A percentile compares a stretch with the other conserved stretches of the same genome.
phyloP scores from a whole-genome alignment of 2,888 invertebrate species.

The Choristoneura rosaceana region DNA sequence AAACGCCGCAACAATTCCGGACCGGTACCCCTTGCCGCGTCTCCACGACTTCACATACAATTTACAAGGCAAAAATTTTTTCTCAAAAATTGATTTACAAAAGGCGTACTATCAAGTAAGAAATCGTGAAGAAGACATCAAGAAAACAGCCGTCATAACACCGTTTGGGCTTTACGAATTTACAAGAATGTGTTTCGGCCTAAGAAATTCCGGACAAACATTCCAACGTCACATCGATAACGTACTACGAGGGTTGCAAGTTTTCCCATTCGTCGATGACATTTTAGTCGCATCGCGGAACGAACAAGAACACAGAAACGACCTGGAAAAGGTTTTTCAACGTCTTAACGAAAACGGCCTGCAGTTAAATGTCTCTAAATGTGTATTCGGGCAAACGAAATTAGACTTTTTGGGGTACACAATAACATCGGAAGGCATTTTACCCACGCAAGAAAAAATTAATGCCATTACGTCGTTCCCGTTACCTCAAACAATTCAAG shows the following conservation, averaged over 20 bases:
- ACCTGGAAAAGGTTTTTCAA: background rate
- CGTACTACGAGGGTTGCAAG: background rate
- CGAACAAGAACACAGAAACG: background rate
- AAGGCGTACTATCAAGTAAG: background rate
- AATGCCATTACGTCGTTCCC: slow-evolving; percentile 1
- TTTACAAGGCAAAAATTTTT: background rate
- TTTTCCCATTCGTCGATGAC: background rate
- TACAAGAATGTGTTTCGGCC: background rate
- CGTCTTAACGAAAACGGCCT: background rate
- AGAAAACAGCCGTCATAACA: slow-evolving; percentile 23
- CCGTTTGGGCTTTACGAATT: slow-evolving; percentile 13
- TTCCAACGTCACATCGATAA: slow-evolving; percentile 41
- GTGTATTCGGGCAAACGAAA: slow-evolving; percentile 40
- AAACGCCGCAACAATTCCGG: slow-evolving; percentile 6
- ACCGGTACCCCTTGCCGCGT: slow-evolving; percentile 16
- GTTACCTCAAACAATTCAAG: background rate
- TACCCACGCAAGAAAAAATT: slow-evolving; percentile 42
- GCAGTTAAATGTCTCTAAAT: slow-evolving; percentile 37
- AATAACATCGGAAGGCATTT: slow-evolving; percentile 44
- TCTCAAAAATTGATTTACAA: slow-evolving; percentile 5
- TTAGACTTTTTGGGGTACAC: slow-evolving; percentile 45
- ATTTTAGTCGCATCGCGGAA: background rate
- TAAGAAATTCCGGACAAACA: slow-evolving; percentile 1
- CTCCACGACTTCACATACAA: slow-evolving; percentile 10
- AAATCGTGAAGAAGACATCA: background rate